Percentiles rank a stretch among this genome's conserved stretches.
Evolutionary conservation across 2,113 vertebrate genomes (phyloP).

Genomic region (Takifugu flavidus): DNA sequence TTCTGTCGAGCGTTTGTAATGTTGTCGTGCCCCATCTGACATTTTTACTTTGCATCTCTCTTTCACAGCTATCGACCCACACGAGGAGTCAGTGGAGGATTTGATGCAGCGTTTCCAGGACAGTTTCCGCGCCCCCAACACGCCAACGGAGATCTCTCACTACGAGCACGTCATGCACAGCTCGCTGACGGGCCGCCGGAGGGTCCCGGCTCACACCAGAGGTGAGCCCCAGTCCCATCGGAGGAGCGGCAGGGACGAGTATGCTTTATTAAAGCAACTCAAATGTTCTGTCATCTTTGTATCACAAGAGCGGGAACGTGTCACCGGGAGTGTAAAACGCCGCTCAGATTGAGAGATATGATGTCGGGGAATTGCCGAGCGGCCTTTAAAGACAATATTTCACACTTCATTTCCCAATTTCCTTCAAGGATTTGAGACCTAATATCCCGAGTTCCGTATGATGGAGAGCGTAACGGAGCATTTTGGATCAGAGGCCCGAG

Average conservation of each 20-base stretch:
- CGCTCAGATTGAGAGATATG: too few relatives aligned
- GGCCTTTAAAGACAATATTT: too few relatives aligned
- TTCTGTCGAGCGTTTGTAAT: conserved; percentile 2
- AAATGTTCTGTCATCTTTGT: too few relatives aligned
- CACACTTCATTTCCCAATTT: neutral
- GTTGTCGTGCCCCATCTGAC: conserved; percentile 25
- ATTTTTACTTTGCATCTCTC: conserved; percentile 40
- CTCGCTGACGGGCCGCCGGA: conserved; percentile 81
- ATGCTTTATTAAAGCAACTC: neutral
- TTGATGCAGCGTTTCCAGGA: conserved; percentile 98
- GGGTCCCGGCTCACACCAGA: conserved; percentile 82
- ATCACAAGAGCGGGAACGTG: too few relatives aligned
- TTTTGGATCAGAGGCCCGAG: neutral
- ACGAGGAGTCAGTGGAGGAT: conserved; percentile 90
- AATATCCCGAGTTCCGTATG: neutral
- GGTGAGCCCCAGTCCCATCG: conserved; percentile 69
- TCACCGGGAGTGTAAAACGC: too few relatives aligned
- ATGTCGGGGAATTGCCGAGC: too few relatives aligned
- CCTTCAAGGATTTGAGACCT: neutral
- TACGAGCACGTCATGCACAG: conserved; percentile 85
- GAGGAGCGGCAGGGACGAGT: too few relatives aligned
- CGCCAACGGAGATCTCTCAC: conserved; percentile 87
- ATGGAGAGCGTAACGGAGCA: neutral
- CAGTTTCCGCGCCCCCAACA: conserved; percentile 89
- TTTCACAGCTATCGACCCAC: conserved; percentile 78